Conservation (phyloP, 2,113 vertebrate genomes). For the Alaudala cheleensis region DNA sequence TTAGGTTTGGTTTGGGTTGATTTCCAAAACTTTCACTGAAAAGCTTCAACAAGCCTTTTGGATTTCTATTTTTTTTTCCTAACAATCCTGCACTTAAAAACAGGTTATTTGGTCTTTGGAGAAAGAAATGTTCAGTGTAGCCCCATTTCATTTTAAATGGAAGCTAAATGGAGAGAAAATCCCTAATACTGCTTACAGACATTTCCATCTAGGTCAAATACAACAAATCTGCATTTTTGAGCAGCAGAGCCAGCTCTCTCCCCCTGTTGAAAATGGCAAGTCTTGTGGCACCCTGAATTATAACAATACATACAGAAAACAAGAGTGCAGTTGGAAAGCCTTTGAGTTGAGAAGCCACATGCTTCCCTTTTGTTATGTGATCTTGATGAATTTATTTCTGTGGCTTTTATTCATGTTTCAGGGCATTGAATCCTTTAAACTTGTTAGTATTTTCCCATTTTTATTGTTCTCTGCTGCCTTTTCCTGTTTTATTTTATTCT, state of each 20-base stretch:
- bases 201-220: slow-evolving; percentile 44
- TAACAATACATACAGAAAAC: background rate
- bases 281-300: background rate
- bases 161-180: slow-evolving; percentile 32
- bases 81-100: background rate
- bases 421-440: background rate
- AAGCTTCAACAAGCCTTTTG: background rate
- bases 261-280: background rate
- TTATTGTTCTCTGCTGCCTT: slow-evolving; percentile 28
- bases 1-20: background rate
- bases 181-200: background rate
- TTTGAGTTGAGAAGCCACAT: background rate
- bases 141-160: background rate
- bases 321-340: background rate
- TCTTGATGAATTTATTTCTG: slow-evolving; percentile 42
- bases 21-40: background rate
- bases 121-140: background rate
- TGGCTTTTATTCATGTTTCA: slow-evolving; percentile 42
- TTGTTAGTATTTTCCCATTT: slow-evolving; percentile 52
- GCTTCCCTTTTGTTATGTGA: background rate
- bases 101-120: background rate
- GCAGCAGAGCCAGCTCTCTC: background rate
- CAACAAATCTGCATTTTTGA: slow-evolving; percentile 22
- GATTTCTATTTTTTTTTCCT: background rate
- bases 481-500: slow-evolving; percentile 39